Evolutionary conservation across 2,888 invertebrate genomes (phyloP), one percentile per base, ranked within the genome.

Genomic region (Xanthia togata): DNA sequence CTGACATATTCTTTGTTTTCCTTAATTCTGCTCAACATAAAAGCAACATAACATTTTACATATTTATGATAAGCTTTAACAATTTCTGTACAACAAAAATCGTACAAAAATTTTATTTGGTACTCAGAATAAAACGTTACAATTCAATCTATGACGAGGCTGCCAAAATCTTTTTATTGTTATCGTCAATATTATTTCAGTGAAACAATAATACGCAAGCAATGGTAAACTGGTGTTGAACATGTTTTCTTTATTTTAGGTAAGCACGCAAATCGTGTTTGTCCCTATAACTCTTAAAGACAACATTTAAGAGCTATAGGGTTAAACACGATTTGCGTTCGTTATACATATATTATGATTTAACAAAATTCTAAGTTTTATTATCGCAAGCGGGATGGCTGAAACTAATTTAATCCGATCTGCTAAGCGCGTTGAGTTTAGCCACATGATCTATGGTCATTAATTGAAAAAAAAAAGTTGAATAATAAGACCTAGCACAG

Each of bases 41-140:
- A 65, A 82, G 57, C 31, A 47, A 2, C 70, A 64, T 31, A 64
- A 64, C 55, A 77, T 60, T 77, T 82, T 70, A 82, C 67, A 71
- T 69, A 78, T 83, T 83, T 75, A 77, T 72, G 76, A 69, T 60
- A 38, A 65, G 70, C 78, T 76, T 67, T 41, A 57, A 57, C 71
- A 81, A 78, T 85, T 73, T 63, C 70, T 70, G 63, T 78, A 75
- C 76, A 80, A 86, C 62, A 79, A 65, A 81, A 88, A 78, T 73
- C 65, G 68, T 60, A 60, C 68, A 83, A 85, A 85, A 81, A 70
- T 78, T 75, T 81, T 81, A 83, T 81, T 84, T 1, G 38, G 44
- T 59, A 70, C 79, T 87, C 76, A 70, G 64, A 75, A 75, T 79
- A 71, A 65, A 85, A 70, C 62, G 74, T 78, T 44, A 75, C 78